phyloP scores from a whole-genome alignment of 2,113 vertebrate genomes.

The Cathartes aura region DNA sequence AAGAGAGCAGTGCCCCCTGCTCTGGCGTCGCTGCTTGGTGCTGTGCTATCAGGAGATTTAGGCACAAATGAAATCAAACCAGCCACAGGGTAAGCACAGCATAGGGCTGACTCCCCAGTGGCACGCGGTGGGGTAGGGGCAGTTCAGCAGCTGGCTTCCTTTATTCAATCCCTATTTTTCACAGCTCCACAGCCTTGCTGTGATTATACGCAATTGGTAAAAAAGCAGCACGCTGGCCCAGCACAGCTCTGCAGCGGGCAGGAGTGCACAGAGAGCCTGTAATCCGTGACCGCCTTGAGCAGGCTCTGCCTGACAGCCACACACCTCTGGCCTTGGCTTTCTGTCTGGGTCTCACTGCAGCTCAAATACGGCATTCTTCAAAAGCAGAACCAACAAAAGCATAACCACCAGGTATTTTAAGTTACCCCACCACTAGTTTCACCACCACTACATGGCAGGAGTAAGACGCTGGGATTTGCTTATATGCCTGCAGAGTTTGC shows the following conservation, averaged over 20 bases:
- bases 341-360: not conserved
- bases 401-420: not conserved
- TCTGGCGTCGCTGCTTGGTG: not conserved
- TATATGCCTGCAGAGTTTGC: not conserved
- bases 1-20: not conserved
- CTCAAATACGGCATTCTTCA: not conserved
- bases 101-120: not conserved
- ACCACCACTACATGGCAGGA: not conserved
- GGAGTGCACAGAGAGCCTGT: not conserved
- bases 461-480: not conserved
- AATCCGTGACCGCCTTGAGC: not conserved
- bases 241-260: not conserved
- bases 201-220: not conserved
- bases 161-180: not conserved
- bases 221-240: not conserved
- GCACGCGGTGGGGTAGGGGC: rapidly evolving
- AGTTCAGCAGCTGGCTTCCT: not conserved
- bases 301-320: not conserved
- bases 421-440: not conserved
- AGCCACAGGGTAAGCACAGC: not conserved
- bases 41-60: not conserved
- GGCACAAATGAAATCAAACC: not conserved
- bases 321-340: not conserved
- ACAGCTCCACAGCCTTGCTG: not conserved
- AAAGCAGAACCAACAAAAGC: not conserved